Percentiles rank a stretch among this genome's conserved stretches.
These are phyloP conservation scores for Scaptodrosophila lebanonensis DNA, from an alignment of 1,140 invertebrate species.

Conservation along the genomic window DNA sequence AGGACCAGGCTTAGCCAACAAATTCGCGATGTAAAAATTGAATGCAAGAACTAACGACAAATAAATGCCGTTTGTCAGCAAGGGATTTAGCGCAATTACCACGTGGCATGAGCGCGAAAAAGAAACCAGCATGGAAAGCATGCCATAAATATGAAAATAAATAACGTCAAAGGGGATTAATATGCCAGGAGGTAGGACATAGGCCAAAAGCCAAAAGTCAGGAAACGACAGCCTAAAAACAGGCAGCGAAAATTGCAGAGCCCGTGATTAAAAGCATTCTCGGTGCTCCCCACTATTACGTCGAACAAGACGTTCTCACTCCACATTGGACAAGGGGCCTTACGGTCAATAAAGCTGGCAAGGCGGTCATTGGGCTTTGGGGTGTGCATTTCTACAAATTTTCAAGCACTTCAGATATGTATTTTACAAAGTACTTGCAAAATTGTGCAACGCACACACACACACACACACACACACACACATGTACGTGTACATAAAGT, in stretches of 20 bases:
- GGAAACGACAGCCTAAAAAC: conserved; percentile 8
- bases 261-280: conserved; percentile 24
- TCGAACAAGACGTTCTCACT: conserved; percentile 3
- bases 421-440: too few relatives aligned
- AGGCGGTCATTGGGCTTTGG: too few relatives aligned
- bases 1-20: conserved; percentile 42
- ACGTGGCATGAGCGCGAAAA: conserved; percentile 28
- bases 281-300: conserved; percentile 13
- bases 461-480: too few relatives aligned
- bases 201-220: too few relatives aligned
- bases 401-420: too few relatives aligned
- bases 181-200: conserved; percentile 1
- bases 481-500: too few relatives aligned
- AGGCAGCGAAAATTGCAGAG: conserved; percentile 12
- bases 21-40: conserved; percentile 42
- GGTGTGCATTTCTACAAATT: too few relatives aligned
- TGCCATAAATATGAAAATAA: conserved; percentile 44
- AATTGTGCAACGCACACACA: too few relatives aligned
- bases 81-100: conserved; percentile 50
- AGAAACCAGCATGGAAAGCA: not conserved
- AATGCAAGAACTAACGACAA: conserved; percentile 22
- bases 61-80: conserved; percentile 29
- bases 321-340: too few relatives aligned
- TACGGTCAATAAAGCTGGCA: too few relatives aligned
- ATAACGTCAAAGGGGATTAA: conserved; percentile 42